Evolutionary conservation across 2,113 vertebrate genomes (phyloP), one percentile per base, ranked within the genome.

Genomic region (Mastomys coucha): DNA sequence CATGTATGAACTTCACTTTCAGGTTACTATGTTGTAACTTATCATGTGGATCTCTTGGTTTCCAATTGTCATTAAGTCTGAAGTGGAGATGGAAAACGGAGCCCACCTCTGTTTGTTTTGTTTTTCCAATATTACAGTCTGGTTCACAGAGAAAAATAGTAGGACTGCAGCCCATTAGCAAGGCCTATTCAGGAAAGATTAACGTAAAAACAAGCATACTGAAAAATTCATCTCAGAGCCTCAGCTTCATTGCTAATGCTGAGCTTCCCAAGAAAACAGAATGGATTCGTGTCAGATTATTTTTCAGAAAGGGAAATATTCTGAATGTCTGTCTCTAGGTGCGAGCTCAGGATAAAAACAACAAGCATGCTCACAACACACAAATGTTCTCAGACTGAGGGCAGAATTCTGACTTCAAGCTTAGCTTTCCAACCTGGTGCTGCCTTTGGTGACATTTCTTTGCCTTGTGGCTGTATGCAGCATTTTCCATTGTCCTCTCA

Each of bases 241-340:
- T 45, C 60, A 28, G 24, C 24, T 89, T 63, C 63, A 19, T 77
- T 88, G 67, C 12, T 56, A 69, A 93, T 13, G 26, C 63, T 69
- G 39, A 65, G 16, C 28, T 75, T 95, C 53, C 89, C 88, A 77
- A 93, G 56, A 82, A 93, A 85, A 39, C 70, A 91, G 20, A 70
- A 81, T 28, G 69, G 4, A 80, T 53, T 9, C 5, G 76, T 81
- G 65, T 85, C 72, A 77, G 36, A 69, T 53, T 76, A 72, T 88
- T 91, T 92, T 96, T 93, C 56, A 89, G 67, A 42, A 94, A 60
- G 7, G 12, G 36, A 89, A 91, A 58, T 73, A 28, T 70, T 78
- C 65, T 31, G 63, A 77, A 56, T 76, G 33, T 65, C 60, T 90
- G 51, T 75, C 91, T 84, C 72, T 26, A 36, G 45, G 10, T 78